Conservation (phyloP, 2,797 vertebrate species). For the Siniperca undulata region DNA sequence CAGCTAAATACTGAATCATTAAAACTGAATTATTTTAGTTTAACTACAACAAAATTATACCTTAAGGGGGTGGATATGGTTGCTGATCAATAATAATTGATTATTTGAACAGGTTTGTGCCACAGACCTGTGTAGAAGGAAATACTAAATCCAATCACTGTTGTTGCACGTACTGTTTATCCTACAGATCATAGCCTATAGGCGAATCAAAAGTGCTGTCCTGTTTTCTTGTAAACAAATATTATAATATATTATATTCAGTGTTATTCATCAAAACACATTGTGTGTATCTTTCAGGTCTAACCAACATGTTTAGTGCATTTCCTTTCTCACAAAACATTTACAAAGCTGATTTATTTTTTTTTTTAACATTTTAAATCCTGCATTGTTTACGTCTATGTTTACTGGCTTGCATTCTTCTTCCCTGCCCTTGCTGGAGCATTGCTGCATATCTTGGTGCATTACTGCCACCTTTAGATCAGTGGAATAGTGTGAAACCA, state of each 20-base stretch:
- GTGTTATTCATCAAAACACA: no score
- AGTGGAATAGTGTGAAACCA: not conserved
- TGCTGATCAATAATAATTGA: not conserved
- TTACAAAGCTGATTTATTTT: no score
- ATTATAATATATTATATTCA: no score
- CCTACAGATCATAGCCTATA: not conserved
- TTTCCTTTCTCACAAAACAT: no score
- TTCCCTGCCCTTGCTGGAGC: no score
- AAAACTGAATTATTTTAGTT: not conserved
- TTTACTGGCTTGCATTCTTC: no score
- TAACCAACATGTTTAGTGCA: no score
- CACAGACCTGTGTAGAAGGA: not conserved
- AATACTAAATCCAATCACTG: not conserved
- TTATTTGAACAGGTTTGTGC: not conserved
- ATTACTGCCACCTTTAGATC: no score
- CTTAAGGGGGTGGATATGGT: not conserved
- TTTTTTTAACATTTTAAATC: no score
- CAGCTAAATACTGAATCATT: not conserved
- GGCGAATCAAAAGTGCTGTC: not conserved
- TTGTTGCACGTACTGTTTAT: not conserved
- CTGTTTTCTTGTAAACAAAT: not conserved
- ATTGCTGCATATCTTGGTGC: no score
- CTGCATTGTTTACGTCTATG: no score
- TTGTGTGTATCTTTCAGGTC: no score
- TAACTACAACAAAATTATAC: not conserved